phyloP scores from a whole-genome alignment of 2,888 invertebrate species.

The Acleris holmiana region DNA sequence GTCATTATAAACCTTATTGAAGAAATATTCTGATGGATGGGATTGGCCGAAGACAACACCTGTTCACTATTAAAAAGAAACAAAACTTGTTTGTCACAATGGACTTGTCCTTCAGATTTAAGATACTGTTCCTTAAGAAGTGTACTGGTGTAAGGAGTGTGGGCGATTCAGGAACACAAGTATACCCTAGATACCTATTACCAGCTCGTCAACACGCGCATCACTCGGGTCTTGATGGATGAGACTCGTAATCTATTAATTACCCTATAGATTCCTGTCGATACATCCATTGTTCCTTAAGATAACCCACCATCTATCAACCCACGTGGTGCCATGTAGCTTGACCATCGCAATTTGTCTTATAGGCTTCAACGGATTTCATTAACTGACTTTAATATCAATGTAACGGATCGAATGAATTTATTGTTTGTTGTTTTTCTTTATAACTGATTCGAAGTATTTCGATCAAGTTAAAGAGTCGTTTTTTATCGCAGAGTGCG shows the following conservation, averaged over 20 bases:
- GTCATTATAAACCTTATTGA: slow-evolving; percentile 5
- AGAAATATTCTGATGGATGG: background rate
- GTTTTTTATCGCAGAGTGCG: slow-evolving; percentile 56
- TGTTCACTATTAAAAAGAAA: background rate
- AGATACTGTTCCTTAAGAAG: background rate
- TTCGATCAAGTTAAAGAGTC: slow-evolving; percentile 53
- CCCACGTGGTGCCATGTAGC: slow-evolving; percentile 75
- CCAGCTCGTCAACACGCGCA: slow-evolving; percentile 25
- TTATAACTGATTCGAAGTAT: slow-evolving; percentile 41
- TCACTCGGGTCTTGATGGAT: slow-evolving; percentile 66
- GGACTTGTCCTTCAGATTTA: background rate
- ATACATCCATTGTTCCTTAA: slow-evolving; percentile 73
- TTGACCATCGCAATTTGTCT: slow-evolving; percentile 74
- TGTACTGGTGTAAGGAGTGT: background rate
- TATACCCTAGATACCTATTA: slow-evolving; percentile 28
- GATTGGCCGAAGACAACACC: background rate
- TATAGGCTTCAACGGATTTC: slow-evolving; percentile 62
- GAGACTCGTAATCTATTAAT: slow-evolving; percentile 74
- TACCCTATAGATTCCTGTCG: slow-evolving; percentile 70
- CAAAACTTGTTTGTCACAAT: too few relatives aligned
- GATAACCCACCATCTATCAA: slow-evolving; percentile 73
- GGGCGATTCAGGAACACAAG: slow-evolving; percentile 4
- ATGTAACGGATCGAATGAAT: slow-evolving; percentile 16
- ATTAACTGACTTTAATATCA: slow-evolving; percentile 44
- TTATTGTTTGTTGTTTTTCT: slow-evolving; percentile 31